Base-by-base conservation (phyloP, 2,888 invertebrate genomes). In the Cyrtodaria siliqua region DNA sequence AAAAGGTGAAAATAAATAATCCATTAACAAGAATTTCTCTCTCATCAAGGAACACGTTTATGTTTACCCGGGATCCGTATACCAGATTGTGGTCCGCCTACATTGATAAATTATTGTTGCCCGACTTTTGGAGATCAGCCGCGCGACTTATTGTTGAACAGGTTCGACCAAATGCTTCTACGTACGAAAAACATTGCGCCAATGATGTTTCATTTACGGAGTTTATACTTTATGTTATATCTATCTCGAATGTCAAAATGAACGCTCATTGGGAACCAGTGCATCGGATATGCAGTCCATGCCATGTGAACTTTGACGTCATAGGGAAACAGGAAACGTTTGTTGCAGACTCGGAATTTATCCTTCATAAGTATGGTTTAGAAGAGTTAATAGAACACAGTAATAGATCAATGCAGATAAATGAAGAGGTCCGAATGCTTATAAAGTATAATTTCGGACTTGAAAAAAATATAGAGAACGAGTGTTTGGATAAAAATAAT, bases 31-130 rank as follows among this genome's bases (percentile, higher is more conserved):
- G 57, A 4, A 53, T 26, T 27, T 38, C 50, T 18, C 52, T 79
- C 47, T 64, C 75, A 8, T 50, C 26, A 18, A 60, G 56, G 0
- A 68, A 59, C 0, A 47, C 73, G 20, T 86, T 84, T 55, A 82
- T 86, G 78, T 79, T 82, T 60, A 50, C 77, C 9, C 55, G 84
- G 3, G 70, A 84, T 23, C 86, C 86, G 1, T 84, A 80, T 49
- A 14, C 63, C 1, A 74, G 84, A 9, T 52, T 86, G 20, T 84
- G 83, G 82, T 72, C 83, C 8, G 83, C 82, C 2, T 86, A 75
- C 57, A 71, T 84, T 26, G 86, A 86, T 57, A 83, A 84, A 53
- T 82, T 84, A 40, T 26, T 82, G 1, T 61, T 86, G 8, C 76
- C 79, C 3, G 84, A 84, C 55, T 86, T 82, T 44, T 84, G 84